Base-by-base conservation (phyloP, 2,797 vertebrate genomes). In the Vireo griseus region DNA sequence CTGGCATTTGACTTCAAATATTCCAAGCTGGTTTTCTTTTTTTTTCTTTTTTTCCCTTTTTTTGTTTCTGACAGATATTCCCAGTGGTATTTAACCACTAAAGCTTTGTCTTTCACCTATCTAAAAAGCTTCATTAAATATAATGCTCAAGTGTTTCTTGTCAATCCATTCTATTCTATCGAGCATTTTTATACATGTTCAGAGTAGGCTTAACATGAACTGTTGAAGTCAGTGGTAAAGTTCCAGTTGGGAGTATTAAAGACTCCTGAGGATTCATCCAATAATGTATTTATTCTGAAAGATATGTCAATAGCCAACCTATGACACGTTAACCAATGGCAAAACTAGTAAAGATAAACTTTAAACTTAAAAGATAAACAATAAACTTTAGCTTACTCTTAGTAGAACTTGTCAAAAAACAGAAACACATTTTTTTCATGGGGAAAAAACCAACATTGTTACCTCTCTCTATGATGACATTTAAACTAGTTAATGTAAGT, bases 81-180 rank as follows among this genome's bases (percentile, higher is more conserved):
- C 22, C 35, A 26, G 16, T 24, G 9, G 6, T 78, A 48, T 61
- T 94, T 86, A 50, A 55, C 37, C 1, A 1, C 12, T 68, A 81
- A 84, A 72, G 4, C n/a, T 93, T 84, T 92, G 58, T 90, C 57
- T 80, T 88, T 75, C 29, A 58, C 25, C 12, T 72, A 29, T 35
- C 42, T 72, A 48, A 83, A 91, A 87, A n/a, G 8, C 40, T 48
- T 86, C 5, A 48, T 2, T 13, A 68, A 74, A 67, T 83, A 20
- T n/a, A 93, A 4, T 35, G 57, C 9, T 91, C 39, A 68, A 74
- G 17, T 77, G 44, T 63, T 69, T 75, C 10, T 8, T 66, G 26
- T 63, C 37, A 80, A 28, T 90, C 22, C 9, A 1, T 82, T 73
- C 55, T 50, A 10, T 90, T 87, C 26, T 62, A 19, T 1, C n/a